A percentile compares a stretch with the other conserved stretches of the same genome.
These are phyloP conservation scores for Leucophenga varia DNA, from an alignment of 1,140 invertebrate genomes.

Conservation along the genomic window DNA sequence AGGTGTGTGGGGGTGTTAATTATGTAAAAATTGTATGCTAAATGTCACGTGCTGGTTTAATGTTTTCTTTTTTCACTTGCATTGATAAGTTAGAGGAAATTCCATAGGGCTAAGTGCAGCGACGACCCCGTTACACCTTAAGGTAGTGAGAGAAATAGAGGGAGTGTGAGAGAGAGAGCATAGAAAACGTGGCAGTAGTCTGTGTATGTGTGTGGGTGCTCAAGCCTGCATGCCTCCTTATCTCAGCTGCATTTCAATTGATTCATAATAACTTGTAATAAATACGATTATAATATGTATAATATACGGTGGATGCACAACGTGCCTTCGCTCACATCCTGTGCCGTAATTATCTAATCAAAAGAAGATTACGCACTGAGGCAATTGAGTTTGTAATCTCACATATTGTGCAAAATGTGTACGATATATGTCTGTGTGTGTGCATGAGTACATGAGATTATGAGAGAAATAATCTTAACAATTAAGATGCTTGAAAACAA, in stretches of 20 bases:
- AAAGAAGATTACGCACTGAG: slow-evolving; percentile 14
- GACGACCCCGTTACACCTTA: slow-evolving; percentile 14
- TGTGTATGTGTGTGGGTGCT: too few relatives aligned
- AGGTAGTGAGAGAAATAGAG: neutral
- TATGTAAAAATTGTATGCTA: slow-evolving; percentile 16
- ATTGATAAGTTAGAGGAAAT: slow-evolving; percentile 4
- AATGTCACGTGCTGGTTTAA: slow-evolving; percentile 17
- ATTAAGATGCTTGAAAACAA: too few relatives aligned
- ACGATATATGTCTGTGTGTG: too few relatives aligned
- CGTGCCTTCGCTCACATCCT: slow-evolving; percentile 13
- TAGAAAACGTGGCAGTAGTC: slow-evolving; percentile 19
- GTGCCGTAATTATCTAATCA: slow-evolving; percentile 24
- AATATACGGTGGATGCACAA: too few relatives aligned
- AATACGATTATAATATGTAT: slow-evolving; percentile 16
- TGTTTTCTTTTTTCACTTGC: slow-evolving; percentile 14
- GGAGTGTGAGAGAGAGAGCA: too few relatives aligned
- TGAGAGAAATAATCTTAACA: too few relatives aligned
- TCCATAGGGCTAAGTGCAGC: slow-evolving; percentile 6
- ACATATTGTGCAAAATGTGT: slow-evolving; percentile 8
- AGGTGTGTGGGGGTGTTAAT: too few relatives aligned
- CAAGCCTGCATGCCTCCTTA: too few relatives aligned
- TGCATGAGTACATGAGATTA: too few relatives aligned
- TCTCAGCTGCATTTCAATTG: slow-evolving; percentile 14
- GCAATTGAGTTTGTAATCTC: slow-evolving; percentile 15
- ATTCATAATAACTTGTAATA: slow-evolving; percentile 16